Conservation (phyloP, 2,797 vertebrate species). For the Microchirus variegatus region DNA sequence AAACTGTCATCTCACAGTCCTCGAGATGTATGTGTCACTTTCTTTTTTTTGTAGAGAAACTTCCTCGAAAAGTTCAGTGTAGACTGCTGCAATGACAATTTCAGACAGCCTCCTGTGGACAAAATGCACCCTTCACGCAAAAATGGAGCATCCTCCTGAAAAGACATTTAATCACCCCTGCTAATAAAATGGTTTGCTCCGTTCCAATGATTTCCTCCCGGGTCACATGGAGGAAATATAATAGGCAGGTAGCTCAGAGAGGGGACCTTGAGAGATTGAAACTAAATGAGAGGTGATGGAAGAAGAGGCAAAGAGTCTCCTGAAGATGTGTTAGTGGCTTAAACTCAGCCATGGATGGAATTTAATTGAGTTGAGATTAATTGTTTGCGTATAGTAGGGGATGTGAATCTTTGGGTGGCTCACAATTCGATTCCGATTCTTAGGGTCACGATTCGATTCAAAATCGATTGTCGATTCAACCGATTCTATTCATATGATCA, state of each 20-base stretch:
- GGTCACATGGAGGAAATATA: constrained; percentile 45
- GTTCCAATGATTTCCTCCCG: constrained; percentile 61
- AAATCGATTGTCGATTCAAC: too few species aligned
- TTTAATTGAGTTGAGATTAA: constrained; percentile 13
- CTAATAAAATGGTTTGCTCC: constrained; percentile 66
- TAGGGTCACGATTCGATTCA: too few species aligned
- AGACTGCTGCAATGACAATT: constrained; percentile 1
- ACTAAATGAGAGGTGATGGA: constrained; percentile 58
- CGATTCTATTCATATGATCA: too few species aligned
- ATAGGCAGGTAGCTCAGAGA: constrained; percentile 50
- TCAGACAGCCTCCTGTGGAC: constrained; percentile 19
- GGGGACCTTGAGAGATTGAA: constrained; percentile 52
- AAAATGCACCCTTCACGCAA: constrained; percentile 33
- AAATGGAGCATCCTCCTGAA: constrained; percentile 54
- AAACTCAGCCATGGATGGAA: constrained; percentile 22
- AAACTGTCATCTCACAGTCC: constrained; percentile 4
- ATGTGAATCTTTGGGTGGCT: too few species aligned
- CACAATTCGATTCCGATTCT: too few species aligned
- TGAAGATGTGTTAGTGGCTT: constrained; percentile 16
- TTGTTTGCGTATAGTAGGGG: constrained; percentile 14
- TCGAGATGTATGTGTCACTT: not conserved
- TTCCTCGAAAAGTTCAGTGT: constrained; percentile 38
- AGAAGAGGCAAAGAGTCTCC: constrained; percentile 29
- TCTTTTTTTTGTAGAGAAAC: constrained; percentile 13
- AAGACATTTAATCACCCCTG: constrained; percentile 63